These are phyloP conservation scores for Pyralis farinalis DNA, from an alignment of 2,888 invertebrate genomes.

Conservation along the genomic window DNA sequence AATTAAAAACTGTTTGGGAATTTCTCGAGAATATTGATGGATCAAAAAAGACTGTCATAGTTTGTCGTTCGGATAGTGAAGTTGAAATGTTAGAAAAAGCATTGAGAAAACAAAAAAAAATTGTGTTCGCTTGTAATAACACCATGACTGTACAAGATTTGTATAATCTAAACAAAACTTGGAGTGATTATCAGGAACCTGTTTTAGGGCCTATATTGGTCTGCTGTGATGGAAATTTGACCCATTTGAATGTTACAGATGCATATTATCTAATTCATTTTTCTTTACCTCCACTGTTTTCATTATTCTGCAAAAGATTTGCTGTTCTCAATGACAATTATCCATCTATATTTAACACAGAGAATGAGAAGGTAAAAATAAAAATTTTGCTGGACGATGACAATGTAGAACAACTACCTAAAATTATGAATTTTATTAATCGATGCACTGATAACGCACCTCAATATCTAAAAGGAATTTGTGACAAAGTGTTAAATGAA, in stretches of 20 bases:
- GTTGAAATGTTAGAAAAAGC: conserved; percentile 57
- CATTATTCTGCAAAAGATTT: conserved; percentile 86
- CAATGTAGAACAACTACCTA: conserved; percentile 81
- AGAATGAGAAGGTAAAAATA: conserved; percentile 48
- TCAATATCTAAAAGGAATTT: conserved; percentile 44
- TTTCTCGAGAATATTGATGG: conserved; percentile 66
- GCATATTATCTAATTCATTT: conserved; percentile 86
- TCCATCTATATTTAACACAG: conserved; percentile 49
- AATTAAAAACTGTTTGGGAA: conserved; percentile 62
- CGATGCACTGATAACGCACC: conserved; percentile 61
- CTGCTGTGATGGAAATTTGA: conserved; percentile 85
- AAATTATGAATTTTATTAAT: conserved; percentile 81
- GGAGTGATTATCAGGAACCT: conserved; percentile 61
- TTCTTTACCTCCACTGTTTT: conserved; percentile 84
- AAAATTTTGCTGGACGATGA: conserved; percentile 81
- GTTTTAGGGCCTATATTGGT: conserved; percentile 78
- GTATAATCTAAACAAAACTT: conserved; percentile 52
- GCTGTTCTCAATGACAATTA: conserved; percentile 84
- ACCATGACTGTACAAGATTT: conserved; percentile 60
- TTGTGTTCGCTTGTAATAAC: conserved; percentile 49
- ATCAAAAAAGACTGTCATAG: conserved; percentile 80
- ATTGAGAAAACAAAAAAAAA: conserved; percentile 33
- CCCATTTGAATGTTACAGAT: conserved; percentile 82
- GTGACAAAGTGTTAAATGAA: conserved; percentile 43
- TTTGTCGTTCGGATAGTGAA: conserved; percentile 82